Base-by-base conservation (phyloP, 64 coral and sea anemone genomes). In the Acropora yongei region DNA sequence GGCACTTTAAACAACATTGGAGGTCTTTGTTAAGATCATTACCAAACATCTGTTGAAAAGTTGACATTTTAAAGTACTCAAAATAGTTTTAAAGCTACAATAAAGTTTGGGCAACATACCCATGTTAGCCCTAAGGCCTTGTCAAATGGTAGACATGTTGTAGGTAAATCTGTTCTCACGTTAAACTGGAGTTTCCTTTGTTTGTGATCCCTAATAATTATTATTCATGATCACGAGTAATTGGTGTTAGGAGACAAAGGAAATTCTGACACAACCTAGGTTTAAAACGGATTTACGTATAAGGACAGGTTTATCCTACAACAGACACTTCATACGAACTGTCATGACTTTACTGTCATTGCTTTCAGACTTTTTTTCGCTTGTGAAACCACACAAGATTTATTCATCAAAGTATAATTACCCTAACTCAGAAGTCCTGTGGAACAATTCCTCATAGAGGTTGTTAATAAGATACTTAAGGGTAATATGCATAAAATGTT, bases 21-120 rank as follows among this genome's bases (percentile, higher is more conserved):
- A 84, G 81, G 81, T 84, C 81, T 84, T 84, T 84, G 81, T 84
- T 84, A 84, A 84, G 65, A 84, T 84, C 80, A 84, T 84, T 61
- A 84, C 41, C 80, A 84, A 84, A 84, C 80, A 84, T 84, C 80
- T 84, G 57, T 84, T 84, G 57, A 55, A 84, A 84, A 66, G 80
- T 84, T 84, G 80, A 84, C 58, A 84, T 84, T 84, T 84, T 84
- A 84, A 45, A 84, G 80, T 66, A 84, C 80, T 84, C 58, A 84
- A 84, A 63, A 84, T 84, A 84, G 80, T 84, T 84, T 66, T 84
- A 84, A 84, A 84, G 80, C 80, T 84, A 84, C 80, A 84, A 84
- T 63, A 63, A 63, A 63, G 57, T 63, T 63, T 63, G 58, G 58
- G 2, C 12, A 63, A 63, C 58, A 11, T 63, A 61, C 57, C 57